A percentile compares a stretch with the other conserved stretches of the same genome.
These are phyloP conservation scores for Thalpophila matura DNA, from an alignment of 2,888 invertebrate species.

Conservation along the genomic window DNA sequence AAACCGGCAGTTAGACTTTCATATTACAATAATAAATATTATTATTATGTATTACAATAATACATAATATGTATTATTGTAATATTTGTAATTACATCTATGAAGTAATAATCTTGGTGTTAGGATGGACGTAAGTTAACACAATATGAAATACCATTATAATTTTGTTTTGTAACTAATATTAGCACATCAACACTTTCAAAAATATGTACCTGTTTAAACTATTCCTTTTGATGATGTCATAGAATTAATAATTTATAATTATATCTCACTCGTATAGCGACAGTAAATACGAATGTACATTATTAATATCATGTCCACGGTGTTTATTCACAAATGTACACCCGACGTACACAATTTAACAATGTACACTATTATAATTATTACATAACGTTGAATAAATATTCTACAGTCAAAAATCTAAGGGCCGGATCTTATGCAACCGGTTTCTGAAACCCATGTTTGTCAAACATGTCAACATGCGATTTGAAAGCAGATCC, in stretches of 20 bases:
- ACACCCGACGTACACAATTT: conserved; percentile 15
- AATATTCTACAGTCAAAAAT: conserved; percentile 65
- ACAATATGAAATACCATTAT: conserved; percentile 3
- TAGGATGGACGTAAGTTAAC: conserved; percentile 12
- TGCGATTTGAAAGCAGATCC: too few relatives aligned
- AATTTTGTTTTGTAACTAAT: neutral
- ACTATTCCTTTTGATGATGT: conserved; percentile 42
- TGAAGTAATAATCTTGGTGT: too few relatives aligned
- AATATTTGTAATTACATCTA: too few relatives aligned
- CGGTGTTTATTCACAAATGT: too few relatives aligned
- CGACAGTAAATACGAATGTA: conserved; percentile 55
- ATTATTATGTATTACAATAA: too few relatives aligned
- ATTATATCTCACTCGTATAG: conserved; percentile 62
- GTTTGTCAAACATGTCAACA: neutral
- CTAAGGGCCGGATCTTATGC: conserved; percentile 20
- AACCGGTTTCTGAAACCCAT: neutral
- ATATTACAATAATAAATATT: too few relatives aligned
- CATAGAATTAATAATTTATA: conserved; percentile 17
- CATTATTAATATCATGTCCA: conserved; percentile 22
- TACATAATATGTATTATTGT: too few relatives aligned
- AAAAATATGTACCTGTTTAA: conserved; percentile 27
- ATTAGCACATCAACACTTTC: neutral
- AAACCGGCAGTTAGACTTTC: too few relatives aligned
- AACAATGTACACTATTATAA: conserved; percentile 41
- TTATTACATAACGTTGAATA: conserved; percentile 66